A percentile compares a stretch with the other conserved stretches of the same genome.
These are phyloP conservation scores for Aselliscus stoliczkanus DNA, from an alignment of 2,797 vertebrate species.

Conservation along the genomic window DNA sequence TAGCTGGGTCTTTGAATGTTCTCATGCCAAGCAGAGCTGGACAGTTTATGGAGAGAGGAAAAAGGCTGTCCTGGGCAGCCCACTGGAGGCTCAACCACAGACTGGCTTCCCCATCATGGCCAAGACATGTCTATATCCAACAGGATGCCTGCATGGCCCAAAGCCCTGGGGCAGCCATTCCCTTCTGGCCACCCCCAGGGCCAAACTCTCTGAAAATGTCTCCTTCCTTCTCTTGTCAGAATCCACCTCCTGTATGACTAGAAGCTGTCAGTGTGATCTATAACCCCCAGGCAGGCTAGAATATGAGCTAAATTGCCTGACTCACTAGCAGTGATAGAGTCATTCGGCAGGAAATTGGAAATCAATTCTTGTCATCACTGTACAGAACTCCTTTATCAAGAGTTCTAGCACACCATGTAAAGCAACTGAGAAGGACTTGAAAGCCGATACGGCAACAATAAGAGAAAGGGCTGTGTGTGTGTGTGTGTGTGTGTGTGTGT, in stretches of 20 bases:
- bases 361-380: conserved; percentile 95
- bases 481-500: neutral
- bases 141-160: neutral
- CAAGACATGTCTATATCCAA: neutral
- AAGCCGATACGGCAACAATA: conserved; percentile 49
- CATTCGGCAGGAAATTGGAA: conserved; percentile 96
- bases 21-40: neutral
- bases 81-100: neutral
- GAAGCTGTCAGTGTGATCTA: conserved; percentile 91
- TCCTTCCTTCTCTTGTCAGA: conserved; percentile 80
- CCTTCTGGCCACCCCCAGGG: conserved; percentile 37
- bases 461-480: neutral
- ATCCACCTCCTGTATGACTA: conserved; percentile 82
- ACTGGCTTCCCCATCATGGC: neutral
- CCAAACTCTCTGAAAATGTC: conserved; percentile 76
- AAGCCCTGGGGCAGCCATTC: neutral
- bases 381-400: conserved; percentile 88
- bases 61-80: neutral
- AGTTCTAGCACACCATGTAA: conserved; percentile 80
- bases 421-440: conserved; percentile 64
- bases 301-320: conserved; percentile 92
- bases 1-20: neutral
- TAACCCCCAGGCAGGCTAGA: conserved; percentile 83
- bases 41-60: neutral
- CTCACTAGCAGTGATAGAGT: conserved; percentile 90